phyloP scores from a whole-genome alignment of 2,113 vertebrate genomes.

The Macquaria australasica region DNA sequence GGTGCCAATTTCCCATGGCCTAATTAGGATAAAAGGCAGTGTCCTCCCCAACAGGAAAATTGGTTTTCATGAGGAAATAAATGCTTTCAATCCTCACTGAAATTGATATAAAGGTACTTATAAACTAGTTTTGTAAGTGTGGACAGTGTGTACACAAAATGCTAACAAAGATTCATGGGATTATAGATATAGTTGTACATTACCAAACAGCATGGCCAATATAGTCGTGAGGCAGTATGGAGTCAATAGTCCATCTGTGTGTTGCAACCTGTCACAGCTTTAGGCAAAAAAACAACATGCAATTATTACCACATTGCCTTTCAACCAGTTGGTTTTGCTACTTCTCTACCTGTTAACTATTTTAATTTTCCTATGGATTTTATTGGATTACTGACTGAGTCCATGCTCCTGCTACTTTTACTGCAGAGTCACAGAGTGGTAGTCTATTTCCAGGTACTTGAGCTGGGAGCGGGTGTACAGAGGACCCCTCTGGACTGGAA shows the following conservation, averaged over 20 bases:
- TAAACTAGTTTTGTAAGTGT: not conserved
- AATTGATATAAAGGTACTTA: not conserved
- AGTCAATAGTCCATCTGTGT: not conserved
- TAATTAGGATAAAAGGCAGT: not conserved
- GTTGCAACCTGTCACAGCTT: not conserved
- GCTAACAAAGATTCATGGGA: not conserved
- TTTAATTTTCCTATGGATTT: not conserved
- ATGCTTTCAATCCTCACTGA: not conserved
- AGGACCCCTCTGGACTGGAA: slow-evolving; percentile 36
- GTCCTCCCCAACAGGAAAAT: not conserved
- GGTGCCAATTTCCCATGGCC: not conserved
- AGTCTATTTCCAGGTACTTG: slow-evolving; percentile 37
- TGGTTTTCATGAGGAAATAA: not conserved
- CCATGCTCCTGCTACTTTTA: not conserved
- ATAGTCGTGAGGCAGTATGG: not conserved
- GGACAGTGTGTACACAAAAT: not conserved
- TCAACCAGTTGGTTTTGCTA: not conserved
- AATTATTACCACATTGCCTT: not conserved
- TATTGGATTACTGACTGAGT: not conserved
- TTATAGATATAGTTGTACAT: too few relatives aligned
- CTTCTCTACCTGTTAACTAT: not conserved
- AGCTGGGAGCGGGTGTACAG: slow-evolving; percentile 5
- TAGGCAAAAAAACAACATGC: not conserved
- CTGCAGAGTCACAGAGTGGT: not conserved
- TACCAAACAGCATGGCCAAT: not conserved